phyloP scores from a whole-genome alignment of 2,113 vertebrate genomes.

The Campylorhamphus procurvoides region DNA sequence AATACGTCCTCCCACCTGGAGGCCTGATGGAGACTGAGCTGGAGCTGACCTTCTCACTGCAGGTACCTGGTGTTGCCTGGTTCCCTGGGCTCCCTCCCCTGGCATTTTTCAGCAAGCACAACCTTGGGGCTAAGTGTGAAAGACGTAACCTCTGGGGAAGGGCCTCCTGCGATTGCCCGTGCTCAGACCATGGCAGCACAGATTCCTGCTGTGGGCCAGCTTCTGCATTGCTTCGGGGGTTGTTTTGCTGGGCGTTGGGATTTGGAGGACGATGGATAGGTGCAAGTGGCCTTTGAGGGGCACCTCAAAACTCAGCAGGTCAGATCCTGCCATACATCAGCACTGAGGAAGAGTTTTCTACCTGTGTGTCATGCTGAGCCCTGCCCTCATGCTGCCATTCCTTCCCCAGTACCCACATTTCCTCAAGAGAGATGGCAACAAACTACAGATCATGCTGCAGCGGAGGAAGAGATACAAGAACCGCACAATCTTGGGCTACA shows the following conservation, averaged over 20 bases:
- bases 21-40: conserved; percentile 94
- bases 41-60: conserved; percentile 94
- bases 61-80: conserved; percentile 76
- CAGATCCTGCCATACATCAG: not conserved
- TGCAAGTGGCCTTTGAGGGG: not conserved
- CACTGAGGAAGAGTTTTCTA: not conserved
- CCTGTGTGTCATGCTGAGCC: not conserved
- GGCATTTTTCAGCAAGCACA: not conserved
- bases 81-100: not conserved
- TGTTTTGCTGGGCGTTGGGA: not conserved
- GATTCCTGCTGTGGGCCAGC: not conserved
- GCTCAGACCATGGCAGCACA: not conserved
- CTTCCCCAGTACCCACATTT: conserved; percentile 91
- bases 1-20: conserved; percentile 92
- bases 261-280: not conserved
- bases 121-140: not conserved
- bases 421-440: conserved; percentile 95
- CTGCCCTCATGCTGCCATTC: not conserved
- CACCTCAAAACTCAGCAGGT: not conserved
- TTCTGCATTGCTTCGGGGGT: not conserved
- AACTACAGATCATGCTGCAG: conserved; percentile 95
- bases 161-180: not conserved
- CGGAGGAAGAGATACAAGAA: conserved; percentile 95
- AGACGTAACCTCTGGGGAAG: not conserved
- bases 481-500: conserved; percentile 94